phyloP scores from a whole-genome alignment of 2,113 vertebrate species.

The Hippocampus comes region DNA sequence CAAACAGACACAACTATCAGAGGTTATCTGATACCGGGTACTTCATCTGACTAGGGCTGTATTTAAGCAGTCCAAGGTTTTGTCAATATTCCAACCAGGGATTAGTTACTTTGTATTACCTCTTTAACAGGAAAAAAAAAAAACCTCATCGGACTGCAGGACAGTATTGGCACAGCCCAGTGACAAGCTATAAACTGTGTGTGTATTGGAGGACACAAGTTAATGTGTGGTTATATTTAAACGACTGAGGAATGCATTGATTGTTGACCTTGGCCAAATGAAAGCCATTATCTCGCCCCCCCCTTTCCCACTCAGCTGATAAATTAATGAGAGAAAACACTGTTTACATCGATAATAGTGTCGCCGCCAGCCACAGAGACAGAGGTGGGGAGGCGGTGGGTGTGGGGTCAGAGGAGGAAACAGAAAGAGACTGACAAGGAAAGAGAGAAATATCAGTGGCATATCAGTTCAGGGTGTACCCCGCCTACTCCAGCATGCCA shows the following conservation, averaged over 20 bases:
- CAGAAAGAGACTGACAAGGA: background rate
- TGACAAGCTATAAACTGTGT: slow-evolving; percentile 17
- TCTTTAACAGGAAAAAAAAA: slow-evolving; percentile 23
- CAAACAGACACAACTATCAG: background rate
- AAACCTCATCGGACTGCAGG: slow-evolving; percentile 6
- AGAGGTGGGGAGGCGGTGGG: background rate
- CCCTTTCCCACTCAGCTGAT: slow-evolving; percentile 42
- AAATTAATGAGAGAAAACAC: slow-evolving; percentile 68
- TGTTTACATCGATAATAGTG: slow-evolving; percentile 53
- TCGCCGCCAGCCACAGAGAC: slow-evolving; percentile 42
- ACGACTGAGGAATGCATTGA: slow-evolving; percentile 72
- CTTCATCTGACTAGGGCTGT: slow-evolving; percentile 8
- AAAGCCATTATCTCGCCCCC: slow-evolving; percentile 56
- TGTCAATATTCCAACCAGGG: slow-evolving; percentile 1
- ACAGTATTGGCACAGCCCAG: slow-evolving; percentile 22
- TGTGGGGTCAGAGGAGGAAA: background rate
- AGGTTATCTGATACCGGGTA: background rate
- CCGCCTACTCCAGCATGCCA: no score
- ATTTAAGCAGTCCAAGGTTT: slow-evolving; percentile 7
- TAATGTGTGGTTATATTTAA: slow-evolving; percentile 70
- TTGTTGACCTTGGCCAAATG: slow-evolving; percentile 74
- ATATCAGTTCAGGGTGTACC: no score
- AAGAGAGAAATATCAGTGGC: slow-evolving; percentile 7
- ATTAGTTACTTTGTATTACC: slow-evolving; percentile 15
- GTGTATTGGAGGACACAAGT: slow-evolving; percentile 49